These are phyloP conservation scores for Phortica variegata DNA, from an alignment of 1,140 invertebrate species.

Conservation along the genomic window DNA sequence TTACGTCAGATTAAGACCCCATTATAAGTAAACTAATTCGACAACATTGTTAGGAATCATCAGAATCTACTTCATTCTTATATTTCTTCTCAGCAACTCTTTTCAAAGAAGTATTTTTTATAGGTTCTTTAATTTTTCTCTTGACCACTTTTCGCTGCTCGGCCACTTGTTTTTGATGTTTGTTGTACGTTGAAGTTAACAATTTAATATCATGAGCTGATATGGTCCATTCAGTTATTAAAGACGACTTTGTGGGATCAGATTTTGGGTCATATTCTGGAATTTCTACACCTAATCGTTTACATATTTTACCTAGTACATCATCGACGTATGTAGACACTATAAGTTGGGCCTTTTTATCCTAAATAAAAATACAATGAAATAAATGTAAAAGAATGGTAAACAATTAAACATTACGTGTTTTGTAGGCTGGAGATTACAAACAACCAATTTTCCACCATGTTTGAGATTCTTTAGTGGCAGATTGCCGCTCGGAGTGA, in stretches of 20 bases:
- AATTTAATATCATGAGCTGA: conserved; percentile 35
- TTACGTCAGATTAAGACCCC: no score
- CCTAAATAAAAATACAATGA: conserved; percentile 61
- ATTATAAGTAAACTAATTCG: no score
- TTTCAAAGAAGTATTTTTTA: no score
- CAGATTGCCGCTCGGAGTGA: conserved; percentile 93
- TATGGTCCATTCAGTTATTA: conserved; percentile 66
- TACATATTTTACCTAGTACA: conserved; percentile 76
- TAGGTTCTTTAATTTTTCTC: no score
- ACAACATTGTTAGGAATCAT: no score
- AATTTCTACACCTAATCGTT: conserved; percentile 70
- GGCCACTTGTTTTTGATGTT: conserved; percentile 26
- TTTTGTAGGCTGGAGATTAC: conserved; percentile 97
- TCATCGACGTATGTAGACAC: conserved; percentile 90
- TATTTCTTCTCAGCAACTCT: no score
- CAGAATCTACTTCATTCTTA: no score
- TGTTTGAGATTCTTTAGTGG: conserved; percentile 87
- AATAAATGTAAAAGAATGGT: not conserved
- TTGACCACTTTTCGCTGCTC: no score
- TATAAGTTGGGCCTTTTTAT: conserved; percentile 87
- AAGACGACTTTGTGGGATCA: conserved; percentile 68
- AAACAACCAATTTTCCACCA: conserved; percentile 86
- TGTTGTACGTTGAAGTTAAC: conserved; percentile 33
- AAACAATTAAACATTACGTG: conserved; percentile 67
- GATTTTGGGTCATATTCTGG: conserved; percentile 66